Evolutionary conservation across 2,888 invertebrate genomes (phyloP), one percentile per base, ranked within the genome.

Genomic region (Leptopterna dolabrata): DNA sequence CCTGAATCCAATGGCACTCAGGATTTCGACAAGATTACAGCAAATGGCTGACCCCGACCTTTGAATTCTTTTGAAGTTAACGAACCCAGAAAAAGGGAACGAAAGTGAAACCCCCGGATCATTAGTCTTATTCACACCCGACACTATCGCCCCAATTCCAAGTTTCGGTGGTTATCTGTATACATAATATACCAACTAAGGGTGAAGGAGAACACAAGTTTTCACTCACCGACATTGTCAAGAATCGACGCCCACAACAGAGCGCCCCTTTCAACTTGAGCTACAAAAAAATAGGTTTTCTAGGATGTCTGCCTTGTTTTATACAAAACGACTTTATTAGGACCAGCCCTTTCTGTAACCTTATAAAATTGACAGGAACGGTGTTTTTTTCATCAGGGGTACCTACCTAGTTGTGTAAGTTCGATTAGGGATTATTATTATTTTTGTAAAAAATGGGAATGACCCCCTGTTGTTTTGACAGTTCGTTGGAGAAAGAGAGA

Each of bases 171-270:
- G 30, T 73, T 73, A 36, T 36, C 41, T 41, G n/a, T n/a, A n/a
- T n/a, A n/a, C n/a, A n/a, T n/a, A n/a, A n/a, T n/a, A n/a, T n/a
- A n/a, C n/a, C n/a, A n/a, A 9, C 16, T 73, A 36, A 73, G 41
- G 73, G 36, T 36, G 36, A 30, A 73, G 36, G 0, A 36, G 73
- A 73, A 73, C 73, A 73, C 73, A 73, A 73, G 73, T 73, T 73
- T 36, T 73, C 73, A 73, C 73, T 73, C 73, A 73, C 73, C 73
- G 30, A 16, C 73, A 63, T 11, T 63, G 73, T 73, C 36, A 19
- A 36, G 73, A 73, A 1, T 1, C 0, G 30, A 70, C 70, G 73
- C 73, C 73, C 41, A 73, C 73, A 73, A 73, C 36, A 16, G 3
- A 7, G 19, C 30, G 36, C 13, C 36, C n/a, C 73, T 9, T 73